Conservation (phyloP, 2,888 invertebrate species). For the Trimorus sp. region DNA sequence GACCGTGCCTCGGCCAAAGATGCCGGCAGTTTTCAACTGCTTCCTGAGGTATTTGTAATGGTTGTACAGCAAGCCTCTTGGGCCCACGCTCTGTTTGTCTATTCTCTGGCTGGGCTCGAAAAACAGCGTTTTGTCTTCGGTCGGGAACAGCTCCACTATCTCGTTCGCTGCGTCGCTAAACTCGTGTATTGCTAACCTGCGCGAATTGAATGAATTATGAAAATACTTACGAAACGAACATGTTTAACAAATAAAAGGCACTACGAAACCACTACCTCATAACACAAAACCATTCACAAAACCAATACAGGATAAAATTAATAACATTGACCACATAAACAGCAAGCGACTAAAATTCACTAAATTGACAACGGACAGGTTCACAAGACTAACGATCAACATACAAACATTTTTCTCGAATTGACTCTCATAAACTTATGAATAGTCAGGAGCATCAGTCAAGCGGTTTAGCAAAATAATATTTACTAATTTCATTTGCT, state of each 20-base stretch:
- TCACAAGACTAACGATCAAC: not conserved
- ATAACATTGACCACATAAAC: not conserved
- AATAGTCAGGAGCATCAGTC: not conserved
- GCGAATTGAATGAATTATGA: not conserved
- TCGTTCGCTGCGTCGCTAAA: not conserved
- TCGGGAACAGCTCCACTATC: not conserved
- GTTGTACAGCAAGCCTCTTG: not conserved
- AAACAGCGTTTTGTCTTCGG: not conserved
- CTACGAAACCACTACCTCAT: no score
- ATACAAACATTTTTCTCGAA: not conserved
- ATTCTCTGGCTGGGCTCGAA: not conserved
- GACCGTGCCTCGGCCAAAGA: not conserved
- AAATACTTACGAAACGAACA: no score
- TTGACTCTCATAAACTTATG: not conserved
- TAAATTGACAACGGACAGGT: not conserved
- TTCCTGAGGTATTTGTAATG: conserved; percentile 1
- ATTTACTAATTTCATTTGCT: not conserved
- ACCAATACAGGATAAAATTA: no score
- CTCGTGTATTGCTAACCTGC: not conserved
- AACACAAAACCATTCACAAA: no score
- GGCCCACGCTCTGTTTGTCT: not conserved
- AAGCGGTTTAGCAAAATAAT: not conserved
- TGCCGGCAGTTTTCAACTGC: not conserved
- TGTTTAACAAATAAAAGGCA: no score
- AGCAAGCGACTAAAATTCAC: not conserved